These are phyloP conservation scores for Calycopis cecrops DNA, from an alignment of 1,140 invertebrate genomes.

Conservation along the genomic window DNA sequence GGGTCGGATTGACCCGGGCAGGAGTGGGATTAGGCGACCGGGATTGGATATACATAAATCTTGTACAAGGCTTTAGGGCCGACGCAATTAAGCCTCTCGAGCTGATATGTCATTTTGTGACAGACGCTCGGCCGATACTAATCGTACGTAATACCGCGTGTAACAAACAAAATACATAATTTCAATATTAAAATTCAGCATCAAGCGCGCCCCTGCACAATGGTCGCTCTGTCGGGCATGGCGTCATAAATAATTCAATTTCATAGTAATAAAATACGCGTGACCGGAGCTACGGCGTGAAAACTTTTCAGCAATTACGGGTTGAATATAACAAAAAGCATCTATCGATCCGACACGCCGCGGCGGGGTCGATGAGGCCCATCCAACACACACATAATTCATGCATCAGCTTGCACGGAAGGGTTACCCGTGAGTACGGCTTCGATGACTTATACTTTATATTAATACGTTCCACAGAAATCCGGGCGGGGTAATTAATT, in stretches of 20 bases:
- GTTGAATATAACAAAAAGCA: conserved; percentile 71
- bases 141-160: conserved; percentile 42
- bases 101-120: conserved; percentile 69
- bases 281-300: conserved; percentile 66
- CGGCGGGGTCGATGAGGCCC: conserved; percentile 41
- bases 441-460: conserved; percentile 65
- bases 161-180: conserved; percentile 52
- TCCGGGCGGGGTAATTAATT: conserved; percentile 60
- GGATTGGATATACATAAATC: conserved; percentile 75
- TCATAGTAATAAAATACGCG: conserved; percentile 74
- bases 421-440: conserved; percentile 64
- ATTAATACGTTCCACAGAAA: conserved; percentile 57
- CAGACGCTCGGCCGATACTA: conserved; percentile 48
- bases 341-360: conserved; percentile 56
- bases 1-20: conserved; percentile 68
- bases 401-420: conserved; percentile 72
- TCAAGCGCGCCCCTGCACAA: conserved; percentile 48
- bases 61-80: conserved; percentile 62
- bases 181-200: conserved; percentile 70
- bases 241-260: conserved; percentile 74
- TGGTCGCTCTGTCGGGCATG: conserved; percentile 52
- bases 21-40: conserved; percentile 66
- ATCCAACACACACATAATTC: conserved; percentile 57
- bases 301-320: conserved; percentile 74
- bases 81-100: conserved; percentile 63